Evolutionary conservation across 2,113 vertebrate species (phyloP), one percentile per base, ranked within the genome.

Genomic region (Neodontobutis hainanensis): DNA sequence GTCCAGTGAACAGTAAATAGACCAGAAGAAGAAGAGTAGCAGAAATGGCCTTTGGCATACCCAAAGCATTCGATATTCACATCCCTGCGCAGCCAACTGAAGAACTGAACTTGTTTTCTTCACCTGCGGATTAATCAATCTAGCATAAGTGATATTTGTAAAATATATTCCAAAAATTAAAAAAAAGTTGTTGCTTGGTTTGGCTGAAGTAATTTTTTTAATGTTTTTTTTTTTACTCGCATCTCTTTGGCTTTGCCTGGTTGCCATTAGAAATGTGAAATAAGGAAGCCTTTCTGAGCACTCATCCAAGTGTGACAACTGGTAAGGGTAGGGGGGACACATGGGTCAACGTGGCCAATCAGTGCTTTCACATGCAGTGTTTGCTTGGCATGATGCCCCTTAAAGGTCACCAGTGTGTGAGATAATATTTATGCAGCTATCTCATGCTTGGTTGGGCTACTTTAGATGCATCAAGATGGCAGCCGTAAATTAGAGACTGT

Each of bases 381-480:
- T 51, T 55, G 48, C 74, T 58, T 75, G 73, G 84, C 77, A 62
- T 46, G 35, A 73, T 77, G 80, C 71, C 65, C 47, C 65, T 59
- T 16, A 86, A 80, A 85, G 73, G 60, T 81, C 73, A 75, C 50
- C 55, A 46, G 52, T 50, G 57, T 38, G 63, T 70, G 80, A 80
- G 77, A 84, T 78, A 89, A 84, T 83, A 88, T 86, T 84, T 85
- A 83, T 42, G 63, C 59, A 79, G 61, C 49, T 51, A 74, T 82
- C 57, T 74, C 85, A 87, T 73, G 85, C 75, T 75, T 67, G 81
- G 70, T 56, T 82, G 66, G 53, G 44, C 11, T 11, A 40, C 56
- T 68, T 57, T 66, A 36, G 53, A 59, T 52, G 51, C 45, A 52
- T 64, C 36, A n/a, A 12, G 62, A 45, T 7, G 5, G 38, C 44